phyloP scores from a whole-genome alignment of 2,113 vertebrate genomes.

The Cyrtonyx montezumae region DNA sequence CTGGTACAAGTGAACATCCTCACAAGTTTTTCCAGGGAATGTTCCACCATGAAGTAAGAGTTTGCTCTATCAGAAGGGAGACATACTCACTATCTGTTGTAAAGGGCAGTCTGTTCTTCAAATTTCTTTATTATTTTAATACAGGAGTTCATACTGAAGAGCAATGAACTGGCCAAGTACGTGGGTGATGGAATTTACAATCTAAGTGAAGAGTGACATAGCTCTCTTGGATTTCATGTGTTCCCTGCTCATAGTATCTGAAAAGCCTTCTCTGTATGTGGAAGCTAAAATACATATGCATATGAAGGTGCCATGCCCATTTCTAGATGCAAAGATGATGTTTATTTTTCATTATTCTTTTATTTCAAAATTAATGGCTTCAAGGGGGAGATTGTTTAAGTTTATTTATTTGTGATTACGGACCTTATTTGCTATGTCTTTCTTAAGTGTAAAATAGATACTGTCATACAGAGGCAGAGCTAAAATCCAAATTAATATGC shows the following conservation, averaged over 20 bases:
- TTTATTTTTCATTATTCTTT: background rate
- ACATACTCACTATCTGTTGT: background rate
- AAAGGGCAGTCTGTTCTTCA: background rate
- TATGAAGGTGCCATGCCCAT: background rate
- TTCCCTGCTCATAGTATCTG: background rate
- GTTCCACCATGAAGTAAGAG: background rate
- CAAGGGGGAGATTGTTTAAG: background rate
- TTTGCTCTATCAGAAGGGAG: background rate
- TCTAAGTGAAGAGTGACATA: background rate
- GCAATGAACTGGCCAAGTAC: background rate
- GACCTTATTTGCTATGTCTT: background rate
- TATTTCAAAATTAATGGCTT: background rate
- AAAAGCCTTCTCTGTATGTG: background rate
- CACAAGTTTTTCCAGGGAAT: slow-evolving; percentile 32
- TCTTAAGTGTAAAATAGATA: background rate
- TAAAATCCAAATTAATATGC: background rate
- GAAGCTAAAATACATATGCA: background rate
- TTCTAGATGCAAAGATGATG: background rate
- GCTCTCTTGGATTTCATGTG: background rate
- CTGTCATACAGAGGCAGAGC: background rate
- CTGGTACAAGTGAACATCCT: background rate
- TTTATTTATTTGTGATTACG: background rate
- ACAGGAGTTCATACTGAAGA: background rate
- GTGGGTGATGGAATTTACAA: background rate
- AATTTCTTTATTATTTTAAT: background rate